Base-by-base conservation (phyloP, 2,113 vertebrate species). In the Petrocephalus zakoni region DNA sequence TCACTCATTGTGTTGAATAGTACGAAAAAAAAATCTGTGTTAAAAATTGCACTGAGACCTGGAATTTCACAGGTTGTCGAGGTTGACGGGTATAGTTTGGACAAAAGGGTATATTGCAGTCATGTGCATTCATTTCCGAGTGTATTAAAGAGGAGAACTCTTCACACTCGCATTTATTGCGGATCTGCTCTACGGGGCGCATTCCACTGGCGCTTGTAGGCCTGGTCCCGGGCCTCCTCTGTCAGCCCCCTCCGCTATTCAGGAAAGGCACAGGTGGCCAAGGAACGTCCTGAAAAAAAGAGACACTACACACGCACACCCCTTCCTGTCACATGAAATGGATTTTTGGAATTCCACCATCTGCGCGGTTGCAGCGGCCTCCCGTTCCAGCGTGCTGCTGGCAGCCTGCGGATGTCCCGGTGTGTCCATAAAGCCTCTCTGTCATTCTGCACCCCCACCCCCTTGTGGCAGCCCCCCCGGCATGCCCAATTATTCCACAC, bases 21-120 rank as follows among this genome's bases (percentile, higher is more conserved):
- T 88, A 29, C 10, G 1, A 68, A 29, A 58, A 72, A 34, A 83
- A 88, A 84, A 88, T 56, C 11, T 22, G 21, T 34, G 75, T 56
- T n/a, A 47, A 68, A 82, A 47, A 84, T 56, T 61, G 52, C 29
- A 58, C 78, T 42, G 19, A 29, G 75, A 61, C 84, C 34, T 61
- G 53, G 78, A 58, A 88, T 88, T 88, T 88, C 75, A 84, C 88
- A 64, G 46, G 55, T 49, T 84, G 55, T 88, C 37, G 22, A 58
- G 78, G 88, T 84, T 78, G 51, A 19, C 29, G 53, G 53, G 21
- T 37, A 58, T 83, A 29, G 22, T 61, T 83, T 49, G 22, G 51
- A 61, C 53, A 25, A 53, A 49, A 37, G 78, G 88, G 37, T 49
- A 49, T 61, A 34, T 25, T 58, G 49, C 22, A 84, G 75, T 17